These are phyloP conservation scores for Forbesichthys agassizii DNA, from an alignment of 2,113 vertebrate species.

Conservation along the genomic window DNA sequence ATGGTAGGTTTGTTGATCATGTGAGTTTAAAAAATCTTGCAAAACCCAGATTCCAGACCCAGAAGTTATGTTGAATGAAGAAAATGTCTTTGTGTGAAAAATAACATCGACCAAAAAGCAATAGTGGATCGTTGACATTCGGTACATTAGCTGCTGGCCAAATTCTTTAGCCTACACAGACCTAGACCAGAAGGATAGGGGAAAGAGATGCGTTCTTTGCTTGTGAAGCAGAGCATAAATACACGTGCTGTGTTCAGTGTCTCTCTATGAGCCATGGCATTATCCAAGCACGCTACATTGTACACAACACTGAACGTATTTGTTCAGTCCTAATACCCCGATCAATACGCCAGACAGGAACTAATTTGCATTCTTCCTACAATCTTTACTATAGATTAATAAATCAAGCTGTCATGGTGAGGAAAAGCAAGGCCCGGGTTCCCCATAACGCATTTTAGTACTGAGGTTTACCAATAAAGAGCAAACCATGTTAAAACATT, in stretches of 20 bases:
- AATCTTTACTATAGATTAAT: background rate
- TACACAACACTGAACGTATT: constrained; percentile 1
- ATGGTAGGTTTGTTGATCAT: constrained; percentile 3
- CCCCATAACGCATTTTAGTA: constrained; percentile 1
- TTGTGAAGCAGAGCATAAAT: constrained; percentile 11
- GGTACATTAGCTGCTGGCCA: too few species aligned
- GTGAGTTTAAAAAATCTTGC: background rate
- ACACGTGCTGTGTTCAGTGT: background rate
- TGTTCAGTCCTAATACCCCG: constrained; percentile 11
- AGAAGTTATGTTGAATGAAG: too few species aligned
- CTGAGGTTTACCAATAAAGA: background rate
- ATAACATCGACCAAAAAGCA: too few species aligned
- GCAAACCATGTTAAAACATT: too few species aligned
- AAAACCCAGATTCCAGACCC: too few species aligned
- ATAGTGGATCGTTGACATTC: too few species aligned
- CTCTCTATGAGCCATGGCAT: background rate
- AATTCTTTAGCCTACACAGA: background rate
- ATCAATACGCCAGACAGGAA: background rate
- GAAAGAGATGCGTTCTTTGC: background rate
- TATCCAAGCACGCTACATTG: background rate
- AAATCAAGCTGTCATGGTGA: constrained; percentile 1
- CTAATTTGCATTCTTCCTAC: background rate
- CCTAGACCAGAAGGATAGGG: background rate
- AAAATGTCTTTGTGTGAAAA: too few species aligned
- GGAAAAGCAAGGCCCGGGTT: background rate